Conservation (phyloP, 2,113 vertebrate species). For the Apus apus region DNA sequence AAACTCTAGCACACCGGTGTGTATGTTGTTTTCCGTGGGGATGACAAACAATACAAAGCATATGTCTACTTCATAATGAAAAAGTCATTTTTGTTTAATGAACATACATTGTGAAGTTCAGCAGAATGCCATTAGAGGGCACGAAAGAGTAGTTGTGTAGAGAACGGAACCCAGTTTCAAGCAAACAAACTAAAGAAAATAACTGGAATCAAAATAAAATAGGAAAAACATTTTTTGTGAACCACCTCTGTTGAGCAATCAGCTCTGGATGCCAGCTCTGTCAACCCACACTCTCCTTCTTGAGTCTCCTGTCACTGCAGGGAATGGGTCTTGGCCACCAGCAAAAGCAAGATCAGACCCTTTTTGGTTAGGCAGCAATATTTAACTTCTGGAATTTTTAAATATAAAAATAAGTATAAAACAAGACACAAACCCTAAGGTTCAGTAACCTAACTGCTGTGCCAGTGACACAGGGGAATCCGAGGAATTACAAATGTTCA, state of each 20-base stretch:
- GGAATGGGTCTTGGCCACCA: neutral
- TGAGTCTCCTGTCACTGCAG: neutral
- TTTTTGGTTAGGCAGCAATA: neutral
- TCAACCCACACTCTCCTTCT: neutral
- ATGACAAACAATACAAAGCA: neutral
- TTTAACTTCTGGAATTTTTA: neutral
- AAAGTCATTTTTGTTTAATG: neutral
- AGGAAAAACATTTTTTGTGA: neutral
- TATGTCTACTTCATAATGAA: neutral
- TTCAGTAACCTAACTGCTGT: slow-evolving; percentile 8
- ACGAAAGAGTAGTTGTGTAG: slow-evolving; percentile 79
- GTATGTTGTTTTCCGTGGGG: neutral
- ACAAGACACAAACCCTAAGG: neutral
- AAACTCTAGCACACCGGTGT: neutral
- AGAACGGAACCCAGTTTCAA: neutral
- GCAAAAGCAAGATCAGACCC: neutral
- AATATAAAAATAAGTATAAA: neutral
- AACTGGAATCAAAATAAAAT: slow-evolving; percentile 1
- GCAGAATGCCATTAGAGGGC: slow-evolving; percentile 85
- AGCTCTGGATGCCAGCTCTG: neutral
- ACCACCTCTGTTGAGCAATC: neutral
- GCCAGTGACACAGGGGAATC: neutral
- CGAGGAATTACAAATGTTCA: slow-evolving; percentile 8
- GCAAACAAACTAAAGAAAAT: neutral
- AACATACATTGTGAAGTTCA: slow-evolving; percentile 55